Evolutionary conservation across 2,888 invertebrate species (phyloP).

Genomic region (Entomobrya multifasciata): DNA sequence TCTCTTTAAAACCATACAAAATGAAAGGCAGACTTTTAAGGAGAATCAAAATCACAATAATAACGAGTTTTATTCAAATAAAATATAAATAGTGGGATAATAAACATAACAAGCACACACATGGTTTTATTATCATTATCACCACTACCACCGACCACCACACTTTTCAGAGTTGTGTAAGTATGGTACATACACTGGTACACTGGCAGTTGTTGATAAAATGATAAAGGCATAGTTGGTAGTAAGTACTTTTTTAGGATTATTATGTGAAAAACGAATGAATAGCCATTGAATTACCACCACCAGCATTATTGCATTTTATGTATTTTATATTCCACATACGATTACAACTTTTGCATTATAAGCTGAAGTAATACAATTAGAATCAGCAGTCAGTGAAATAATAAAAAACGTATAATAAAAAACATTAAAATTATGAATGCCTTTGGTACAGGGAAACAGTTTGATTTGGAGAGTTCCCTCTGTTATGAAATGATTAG

Average conservation of each 20-base stretch:
- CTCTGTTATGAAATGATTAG: slow-evolving; percentile 34
- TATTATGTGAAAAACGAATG: slow-evolving; percentile 38
- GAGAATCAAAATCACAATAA: neutral
- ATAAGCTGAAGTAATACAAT: no score
- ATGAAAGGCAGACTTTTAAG: neutral
- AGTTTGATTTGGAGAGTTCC: slow-evolving; percentile 29
- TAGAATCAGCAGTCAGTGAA: slow-evolving; percentile 4
- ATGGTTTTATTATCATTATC: slow-evolving; percentile 41
- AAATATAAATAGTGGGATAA: slow-evolving; percentile 29
- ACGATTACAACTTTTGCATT: no score
- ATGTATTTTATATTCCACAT: slow-evolving; percentile 21
- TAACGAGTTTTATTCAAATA: slow-evolving; percentile 8
- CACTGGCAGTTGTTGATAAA: slow-evolving; percentile 37
- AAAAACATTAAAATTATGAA: slow-evolving; percentile 36
- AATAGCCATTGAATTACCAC: slow-evolving; percentile 38
- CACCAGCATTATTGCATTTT: no score
- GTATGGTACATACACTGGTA: no score
- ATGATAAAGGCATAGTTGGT: slow-evolving; percentile 10
- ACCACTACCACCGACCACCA: slow-evolving; percentile 20
- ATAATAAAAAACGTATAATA: slow-evolving; percentile 16
- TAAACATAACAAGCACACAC: slow-evolving; percentile 22
- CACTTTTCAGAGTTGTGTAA: no score
- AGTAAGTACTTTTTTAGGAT: slow-evolving; percentile 28
- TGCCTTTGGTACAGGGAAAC: neutral
- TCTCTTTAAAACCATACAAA: neutral